phyloP scores from a whole-genome alignment of 1,140 invertebrate genomes.

The Saxidomus purpurata region DNA sequence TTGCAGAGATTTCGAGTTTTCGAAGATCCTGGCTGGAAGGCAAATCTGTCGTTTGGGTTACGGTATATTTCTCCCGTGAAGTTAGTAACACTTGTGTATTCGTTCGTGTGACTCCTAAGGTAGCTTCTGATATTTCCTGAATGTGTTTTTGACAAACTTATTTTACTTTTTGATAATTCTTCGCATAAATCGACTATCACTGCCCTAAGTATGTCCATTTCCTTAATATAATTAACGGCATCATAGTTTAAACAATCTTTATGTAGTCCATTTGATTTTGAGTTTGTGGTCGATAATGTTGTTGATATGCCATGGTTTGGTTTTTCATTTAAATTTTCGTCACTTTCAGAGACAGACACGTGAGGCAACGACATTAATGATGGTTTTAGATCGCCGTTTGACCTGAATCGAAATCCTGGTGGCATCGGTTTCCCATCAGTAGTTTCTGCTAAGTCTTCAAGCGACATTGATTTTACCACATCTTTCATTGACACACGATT shows the following conservation, averaged over 20 bases:
- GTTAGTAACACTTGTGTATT: neutral
- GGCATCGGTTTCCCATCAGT: slow-evolving; percentile 27
- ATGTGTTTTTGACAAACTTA: slow-evolving; percentile 20
- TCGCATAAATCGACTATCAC: slow-evolving; percentile 28
- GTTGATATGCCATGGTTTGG: neutral
- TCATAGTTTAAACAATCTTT: neutral
- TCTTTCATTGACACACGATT: neutral
- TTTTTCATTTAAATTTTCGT: slow-evolving; percentile 7
- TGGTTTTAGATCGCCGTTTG: slow-evolving; percentile 40
- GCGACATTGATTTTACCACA: neutral
- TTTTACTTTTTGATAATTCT: slow-evolving; percentile 47
- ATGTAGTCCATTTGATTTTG: neutral
- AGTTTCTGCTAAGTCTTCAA: neutral
- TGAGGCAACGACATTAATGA: slow-evolving; percentile 9
- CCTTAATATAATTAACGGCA: slow-evolving; percentile 10
- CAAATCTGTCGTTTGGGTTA: slow-evolving; percentile 11
- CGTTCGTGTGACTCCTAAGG: slow-evolving; percentile 35
- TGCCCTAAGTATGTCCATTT: slow-evolving; percentile 35
- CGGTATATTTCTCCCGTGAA: neutral
- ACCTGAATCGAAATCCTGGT: slow-evolving; percentile 47
- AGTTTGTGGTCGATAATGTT: neutral
- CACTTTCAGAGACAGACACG: neutral
- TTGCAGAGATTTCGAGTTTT: slow-evolving; percentile 6
- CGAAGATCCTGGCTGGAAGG: neutral
- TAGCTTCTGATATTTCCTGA: neutral